Conservation (phyloP, 2,113 vertebrate genomes). For the Thalassarche chlororhynchos region DNA sequence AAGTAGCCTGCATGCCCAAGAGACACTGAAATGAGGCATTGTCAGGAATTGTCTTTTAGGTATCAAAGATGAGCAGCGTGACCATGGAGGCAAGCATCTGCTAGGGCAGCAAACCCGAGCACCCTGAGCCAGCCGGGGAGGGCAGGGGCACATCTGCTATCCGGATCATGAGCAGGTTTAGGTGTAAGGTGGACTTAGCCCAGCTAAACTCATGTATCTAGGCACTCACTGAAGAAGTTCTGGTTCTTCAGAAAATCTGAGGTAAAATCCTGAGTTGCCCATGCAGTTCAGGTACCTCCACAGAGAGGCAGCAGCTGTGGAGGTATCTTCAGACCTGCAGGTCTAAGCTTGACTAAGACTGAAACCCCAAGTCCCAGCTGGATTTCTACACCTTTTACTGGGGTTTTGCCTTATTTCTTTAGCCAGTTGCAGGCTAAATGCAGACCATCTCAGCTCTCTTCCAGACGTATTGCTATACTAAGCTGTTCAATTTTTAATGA, state of each 20-base stretch:
- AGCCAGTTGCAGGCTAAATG: neutral
- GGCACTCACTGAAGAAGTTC: neutral
- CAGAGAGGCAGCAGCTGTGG: neutral
- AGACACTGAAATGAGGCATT: neutral
- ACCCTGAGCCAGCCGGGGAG: rapidly evolving
- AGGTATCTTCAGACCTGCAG: neutral
- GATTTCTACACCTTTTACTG: neutral
- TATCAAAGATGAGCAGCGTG: neutral
- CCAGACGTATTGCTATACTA: neutral
- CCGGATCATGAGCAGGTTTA: rapidly evolving
- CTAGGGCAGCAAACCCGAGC: neutral
- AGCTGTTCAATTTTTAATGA: conserved; percentile 47
- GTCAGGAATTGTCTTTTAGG: neutral
- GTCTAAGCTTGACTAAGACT: neutral
- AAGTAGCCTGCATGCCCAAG: neutral
- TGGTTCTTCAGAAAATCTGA: neutral
- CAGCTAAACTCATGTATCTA: neutral
- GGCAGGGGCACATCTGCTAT: neutral
- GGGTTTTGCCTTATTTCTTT: neutral
- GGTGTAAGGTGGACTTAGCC: neutral
- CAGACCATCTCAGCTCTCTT: neutral
- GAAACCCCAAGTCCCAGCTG: neutral
- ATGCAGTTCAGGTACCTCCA: neutral
- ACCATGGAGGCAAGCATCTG: neutral
- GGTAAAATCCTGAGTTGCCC: neutral